A percentile compares a stretch with the other conserved stretches of the same genome.
Conservation (phyloP, 2,888 invertebrate species). For the Stenotaenia linearis region DNA sequence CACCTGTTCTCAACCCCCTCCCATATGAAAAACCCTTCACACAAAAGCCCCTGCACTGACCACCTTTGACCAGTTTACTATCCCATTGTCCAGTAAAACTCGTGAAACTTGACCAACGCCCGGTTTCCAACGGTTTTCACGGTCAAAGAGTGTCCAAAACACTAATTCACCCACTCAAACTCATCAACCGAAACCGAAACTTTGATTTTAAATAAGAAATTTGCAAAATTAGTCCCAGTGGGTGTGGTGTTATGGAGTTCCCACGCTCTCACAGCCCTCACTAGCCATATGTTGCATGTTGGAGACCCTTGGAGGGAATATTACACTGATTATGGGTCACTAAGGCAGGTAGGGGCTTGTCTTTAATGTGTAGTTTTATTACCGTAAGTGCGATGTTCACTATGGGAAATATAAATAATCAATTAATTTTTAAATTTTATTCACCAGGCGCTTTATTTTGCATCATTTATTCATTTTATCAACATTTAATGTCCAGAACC, state of each 20-base stretch:
- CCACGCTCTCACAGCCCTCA: background rate
- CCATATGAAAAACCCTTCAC: too few species aligned
- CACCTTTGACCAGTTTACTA: background rate
- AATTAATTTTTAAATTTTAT: too few species aligned
- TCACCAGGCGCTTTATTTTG: too few species aligned
- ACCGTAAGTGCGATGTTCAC: too few species aligned
- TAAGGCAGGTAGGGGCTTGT: too few species aligned
- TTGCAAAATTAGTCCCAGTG: background rate
- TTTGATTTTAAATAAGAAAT: background rate
- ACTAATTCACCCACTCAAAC: background rate
- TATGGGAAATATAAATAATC: too few species aligned
- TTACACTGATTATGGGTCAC: background rate
- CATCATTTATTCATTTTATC: too few species aligned
- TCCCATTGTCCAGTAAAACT: background rate
- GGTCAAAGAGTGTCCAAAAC: background rate
- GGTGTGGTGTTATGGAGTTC: background rate
- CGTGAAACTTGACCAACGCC: conserved; percentile 14
- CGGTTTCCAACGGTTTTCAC: background rate
- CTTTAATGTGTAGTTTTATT: too few species aligned
- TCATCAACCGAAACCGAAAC: background rate
- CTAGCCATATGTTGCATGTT: background rate
- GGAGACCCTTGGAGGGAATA: background rate
- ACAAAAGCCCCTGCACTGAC: background rate
- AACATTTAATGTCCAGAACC: too few species aligned
- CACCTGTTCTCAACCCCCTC: too few species aligned